phyloP scores from a whole-genome alignment of 1,140 invertebrate species.

The Semibalanus balanoides region DNA sequence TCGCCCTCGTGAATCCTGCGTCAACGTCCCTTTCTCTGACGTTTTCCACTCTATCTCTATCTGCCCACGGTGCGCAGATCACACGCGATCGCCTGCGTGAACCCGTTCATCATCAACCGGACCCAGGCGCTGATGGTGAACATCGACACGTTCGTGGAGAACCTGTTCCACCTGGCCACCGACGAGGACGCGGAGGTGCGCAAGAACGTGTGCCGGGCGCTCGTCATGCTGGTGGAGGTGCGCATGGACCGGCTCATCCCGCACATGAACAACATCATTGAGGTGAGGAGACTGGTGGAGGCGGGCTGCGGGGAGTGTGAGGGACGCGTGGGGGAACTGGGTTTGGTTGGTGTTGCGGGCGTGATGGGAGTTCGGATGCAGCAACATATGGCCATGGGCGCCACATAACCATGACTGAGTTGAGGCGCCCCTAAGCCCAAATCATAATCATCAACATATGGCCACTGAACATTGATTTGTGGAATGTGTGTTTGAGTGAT shows the following conservation, averaged over 20 bases:
- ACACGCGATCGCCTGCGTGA: constrained; percentile 93
- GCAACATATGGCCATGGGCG: too few relatives aligned
- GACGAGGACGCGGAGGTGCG: constrained; percentile 67
- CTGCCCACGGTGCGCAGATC: constrained; percentile 44
- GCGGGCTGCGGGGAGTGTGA: background rate
- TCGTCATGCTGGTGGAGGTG: constrained; percentile 94
- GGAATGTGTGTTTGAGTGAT: too few relatives aligned
- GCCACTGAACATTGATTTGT: too few relatives aligned
- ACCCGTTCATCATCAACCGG: constrained; percentile 89
- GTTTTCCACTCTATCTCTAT: constrained; percentile 9
- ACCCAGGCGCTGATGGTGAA: constrained; percentile 85
- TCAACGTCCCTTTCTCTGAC: background rate
- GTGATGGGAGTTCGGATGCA: too few relatives aligned
- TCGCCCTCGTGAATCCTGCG: too few relatives aligned
- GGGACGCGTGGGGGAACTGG: too few relatives aligned
- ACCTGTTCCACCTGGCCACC: constrained; percentile 45
- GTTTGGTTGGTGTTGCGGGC: too few relatives aligned
- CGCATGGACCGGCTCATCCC: constrained; percentile 86
- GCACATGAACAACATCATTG: constrained; percentile 91
- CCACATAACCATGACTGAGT: too few relatives aligned
- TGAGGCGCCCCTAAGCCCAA: too few relatives aligned
- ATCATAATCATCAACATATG: too few relatives aligned
- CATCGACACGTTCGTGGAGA: constrained; percentile 79
- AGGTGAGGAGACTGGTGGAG: constrained; percentile 32
- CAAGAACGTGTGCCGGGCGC: constrained; percentile 88